These are phyloP conservation scores for Apomyelois bistriatella DNA, from an alignment of 2,888 invertebrate genomes.

Conservation along the genomic window DNA sequence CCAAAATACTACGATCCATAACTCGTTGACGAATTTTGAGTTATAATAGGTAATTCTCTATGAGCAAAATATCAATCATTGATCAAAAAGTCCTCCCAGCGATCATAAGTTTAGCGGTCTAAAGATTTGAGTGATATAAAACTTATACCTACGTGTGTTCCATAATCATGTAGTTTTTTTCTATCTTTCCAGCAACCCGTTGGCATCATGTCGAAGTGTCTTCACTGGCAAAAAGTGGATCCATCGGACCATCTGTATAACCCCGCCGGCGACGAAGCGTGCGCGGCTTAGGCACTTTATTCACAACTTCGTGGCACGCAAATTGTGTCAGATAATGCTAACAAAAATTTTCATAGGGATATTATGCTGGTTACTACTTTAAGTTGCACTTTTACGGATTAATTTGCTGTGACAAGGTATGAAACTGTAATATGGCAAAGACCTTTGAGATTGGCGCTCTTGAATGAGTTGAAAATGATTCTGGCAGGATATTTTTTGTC, in stretches of 20 bases:
- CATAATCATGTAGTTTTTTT: too few relatives aligned
- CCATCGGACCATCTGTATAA: constrained; percentile 70
- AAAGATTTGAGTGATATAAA: too few relatives aligned
- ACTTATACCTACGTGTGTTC: too few relatives aligned
- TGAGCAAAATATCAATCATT: too few relatives aligned
- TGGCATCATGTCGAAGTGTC: constrained; percentile 60
- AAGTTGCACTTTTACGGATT: background rate
- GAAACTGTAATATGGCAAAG: background rate
- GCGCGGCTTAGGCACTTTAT: constrained; percentile 23
- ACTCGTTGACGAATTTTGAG: too few relatives aligned
- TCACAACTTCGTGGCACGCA: background rate
- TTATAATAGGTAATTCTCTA: too few relatives aligned
- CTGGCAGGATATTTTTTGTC: too few relatives aligned
- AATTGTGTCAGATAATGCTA: background rate
- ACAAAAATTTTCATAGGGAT: background rate
- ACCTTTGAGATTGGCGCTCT: background rate
- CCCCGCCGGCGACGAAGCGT: constrained; percentile 41
- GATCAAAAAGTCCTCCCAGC: too few relatives aligned
- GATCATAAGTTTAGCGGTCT: too few relatives aligned
- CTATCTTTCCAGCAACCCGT: constrained; percentile 62
- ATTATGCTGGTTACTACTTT: background rate
- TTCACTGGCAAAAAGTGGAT: constrained; percentile 67
- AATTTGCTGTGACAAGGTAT: background rate
- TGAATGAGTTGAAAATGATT: background rate
- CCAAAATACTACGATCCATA: too few relatives aligned